Evolutionary conservation across 2,888 invertebrate species (phyloP).

Genomic region (Strigamia crassipes): DNA sequence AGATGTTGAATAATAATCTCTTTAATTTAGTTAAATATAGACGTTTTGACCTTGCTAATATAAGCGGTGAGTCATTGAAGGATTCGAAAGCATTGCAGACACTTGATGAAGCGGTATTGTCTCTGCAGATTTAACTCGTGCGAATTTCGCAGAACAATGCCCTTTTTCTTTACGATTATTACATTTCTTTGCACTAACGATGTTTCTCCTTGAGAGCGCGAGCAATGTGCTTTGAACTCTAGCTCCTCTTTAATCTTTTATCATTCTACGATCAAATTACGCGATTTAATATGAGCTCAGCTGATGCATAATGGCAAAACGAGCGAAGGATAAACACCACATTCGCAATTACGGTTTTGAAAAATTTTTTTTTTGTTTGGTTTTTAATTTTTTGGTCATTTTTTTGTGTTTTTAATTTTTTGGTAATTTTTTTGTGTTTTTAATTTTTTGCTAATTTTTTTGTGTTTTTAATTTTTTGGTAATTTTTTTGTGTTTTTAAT

Average conservation of each 20-base stretch:
- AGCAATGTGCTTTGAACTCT: neutral
- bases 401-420: neutral
- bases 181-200: neutral
- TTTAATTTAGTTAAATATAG: slow-evolving; percentile 6
- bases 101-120: slow-evolving; percentile 4
- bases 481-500: neutral
- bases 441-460: neutral
- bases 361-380: neutral
- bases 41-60: slow-evolving; percentile 5
- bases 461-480: neutral
- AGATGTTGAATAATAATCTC: neutral
- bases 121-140: neutral
- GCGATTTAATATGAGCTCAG: neutral
- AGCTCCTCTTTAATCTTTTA: neutral
- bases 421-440: too few relatives aligned
- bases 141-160: slow-evolving; percentile 12
- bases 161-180: neutral
- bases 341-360: neutral
- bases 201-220: neutral
- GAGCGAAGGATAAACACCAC: neutral
- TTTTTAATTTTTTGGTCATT: neutral
- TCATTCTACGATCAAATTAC: slow-evolving; percentile 11
- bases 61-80: slow-evolving; percentile 2
- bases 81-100: neutral
- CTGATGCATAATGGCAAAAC: neutral